Percentiles rank a stretch among this genome's conserved stretches.
These are phyloP conservation scores for Galagoides demidoff DNA, from an alignment of 2,797 vertebrate genomes.

Conservation along the genomic window DNA sequence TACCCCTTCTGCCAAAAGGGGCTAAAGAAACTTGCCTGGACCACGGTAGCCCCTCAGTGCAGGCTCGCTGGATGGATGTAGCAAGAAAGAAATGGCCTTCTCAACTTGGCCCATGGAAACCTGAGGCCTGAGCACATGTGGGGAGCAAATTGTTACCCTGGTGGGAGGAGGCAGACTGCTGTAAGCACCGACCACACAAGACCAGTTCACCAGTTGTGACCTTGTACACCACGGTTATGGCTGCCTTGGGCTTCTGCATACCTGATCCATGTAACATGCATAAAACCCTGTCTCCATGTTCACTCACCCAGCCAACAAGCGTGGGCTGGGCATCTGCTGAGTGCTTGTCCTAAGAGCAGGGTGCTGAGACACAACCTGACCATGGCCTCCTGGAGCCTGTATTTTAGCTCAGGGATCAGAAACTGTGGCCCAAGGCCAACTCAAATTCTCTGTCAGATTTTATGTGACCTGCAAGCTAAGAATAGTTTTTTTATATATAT, in stretches of 20 bases:
- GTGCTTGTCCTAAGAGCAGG: too few species aligned
- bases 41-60: accelerated
- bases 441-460: neutral
- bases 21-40: accelerated
- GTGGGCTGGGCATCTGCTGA: accelerated
- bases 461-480: neutral
- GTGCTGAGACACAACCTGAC: accelerated
- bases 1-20: neutral
- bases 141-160: neutral
- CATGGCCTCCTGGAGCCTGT: accelerated
- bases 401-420: neutral
- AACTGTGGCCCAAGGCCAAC: neutral
- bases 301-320: accelerated
- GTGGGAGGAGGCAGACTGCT: accelerated
- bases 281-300: too few species aligned
- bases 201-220: accelerated
- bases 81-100: neutral
- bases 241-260: accelerated
- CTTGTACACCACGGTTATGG: accelerated
- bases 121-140: neutral
- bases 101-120: neutral
- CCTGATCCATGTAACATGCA: accelerated
- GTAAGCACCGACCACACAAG: accelerated
- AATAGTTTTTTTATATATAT: neutral
- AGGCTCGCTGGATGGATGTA: accelerated